Conservation (phyloP, 2,113 vertebrate species). For the Hystrix brachyura region DNA sequence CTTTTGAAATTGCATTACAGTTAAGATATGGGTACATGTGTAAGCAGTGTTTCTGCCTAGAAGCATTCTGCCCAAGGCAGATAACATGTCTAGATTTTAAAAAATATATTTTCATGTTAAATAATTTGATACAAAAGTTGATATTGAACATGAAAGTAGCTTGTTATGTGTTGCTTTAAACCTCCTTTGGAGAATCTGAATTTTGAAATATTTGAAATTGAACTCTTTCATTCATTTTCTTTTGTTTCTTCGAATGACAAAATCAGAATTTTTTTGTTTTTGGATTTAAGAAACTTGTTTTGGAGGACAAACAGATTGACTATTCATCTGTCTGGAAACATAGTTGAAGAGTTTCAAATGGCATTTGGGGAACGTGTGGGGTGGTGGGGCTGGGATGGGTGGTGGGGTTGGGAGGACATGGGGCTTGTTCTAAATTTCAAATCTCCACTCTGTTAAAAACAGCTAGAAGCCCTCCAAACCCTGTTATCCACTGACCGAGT, state of each 20-base stretch:
- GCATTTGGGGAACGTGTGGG: neutral
- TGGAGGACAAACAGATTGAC: neutral
- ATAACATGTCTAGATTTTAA: neutral
- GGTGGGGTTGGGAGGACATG: neutral
- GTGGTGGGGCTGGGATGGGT: neutral
- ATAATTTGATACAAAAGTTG: conserved; percentile 33
- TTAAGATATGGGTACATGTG: neutral
- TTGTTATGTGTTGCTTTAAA: neutral
- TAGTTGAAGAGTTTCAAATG: neutral
- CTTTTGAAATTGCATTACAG: conserved; percentile 35
- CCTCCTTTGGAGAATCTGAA: neutral
- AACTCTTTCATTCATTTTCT: conserved; percentile 26
- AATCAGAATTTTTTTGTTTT: neutral
- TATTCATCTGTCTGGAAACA: conserved; percentile 9
- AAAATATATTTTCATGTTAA: neutral
- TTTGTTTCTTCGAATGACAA: conserved; percentile 22
- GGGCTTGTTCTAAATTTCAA: neutral
- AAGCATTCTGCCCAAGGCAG: neutral
- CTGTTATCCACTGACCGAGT: neutral
- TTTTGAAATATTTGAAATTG: neutral
- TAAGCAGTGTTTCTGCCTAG: neutral
- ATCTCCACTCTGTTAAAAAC: neutral
- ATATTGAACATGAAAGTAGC: neutral
- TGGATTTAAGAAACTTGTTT: neutral
- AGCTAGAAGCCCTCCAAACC: neutral